Percentiles rank a stretch among this genome's conserved stretches.
These are phyloP conservation scores for Agrotis clavis DNA, from an alignment of 2,888 invertebrate species.

Conservation along the genomic window DNA sequence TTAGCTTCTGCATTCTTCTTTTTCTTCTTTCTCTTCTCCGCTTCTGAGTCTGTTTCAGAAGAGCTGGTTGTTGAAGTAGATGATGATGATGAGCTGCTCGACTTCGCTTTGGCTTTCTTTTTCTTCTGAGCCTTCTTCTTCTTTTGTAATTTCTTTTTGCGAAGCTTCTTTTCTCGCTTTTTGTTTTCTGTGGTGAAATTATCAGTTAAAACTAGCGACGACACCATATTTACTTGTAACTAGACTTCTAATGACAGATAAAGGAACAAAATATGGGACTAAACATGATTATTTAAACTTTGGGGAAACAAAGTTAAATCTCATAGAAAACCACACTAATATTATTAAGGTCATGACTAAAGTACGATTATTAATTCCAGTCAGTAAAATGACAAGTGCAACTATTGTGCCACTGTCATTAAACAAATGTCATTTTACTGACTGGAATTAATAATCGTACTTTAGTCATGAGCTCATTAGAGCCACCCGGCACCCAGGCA, in stretches of 20 bases:
- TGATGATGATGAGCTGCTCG: constrained; percentile 71
- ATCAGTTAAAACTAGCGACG: neutral
- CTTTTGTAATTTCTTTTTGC: constrained; percentile 80
- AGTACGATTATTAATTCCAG: no score
- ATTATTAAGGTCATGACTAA: no score
- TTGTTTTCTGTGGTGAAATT: constrained; percentile 70
- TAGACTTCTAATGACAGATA: neutral
- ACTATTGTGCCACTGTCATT: no score
- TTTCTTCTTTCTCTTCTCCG: constrained; percentile 60
- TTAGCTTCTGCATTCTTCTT: constrained; percentile 68
- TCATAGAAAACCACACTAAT: no score
- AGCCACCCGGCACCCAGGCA: no score
- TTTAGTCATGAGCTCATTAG: no score
- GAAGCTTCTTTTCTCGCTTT: constrained; percentile 79
- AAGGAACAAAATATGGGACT: neutral
- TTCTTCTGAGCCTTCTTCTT: constrained; percentile 81
- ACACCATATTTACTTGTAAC: neutral
- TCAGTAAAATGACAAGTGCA: no score
- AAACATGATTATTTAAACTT: neutral
- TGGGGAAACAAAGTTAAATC: no score
- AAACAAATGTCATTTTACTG: no score
- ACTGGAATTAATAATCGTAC: no score
- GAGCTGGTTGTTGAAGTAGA: constrained; percentile 50
- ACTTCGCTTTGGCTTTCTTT: constrained; percentile 76
- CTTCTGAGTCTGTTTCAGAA: constrained; percentile 71